Evolutionary conservation across 2,797 vertebrate genomes (phyloP).

Genomic region (Leptodactylus fallax): DNA sequence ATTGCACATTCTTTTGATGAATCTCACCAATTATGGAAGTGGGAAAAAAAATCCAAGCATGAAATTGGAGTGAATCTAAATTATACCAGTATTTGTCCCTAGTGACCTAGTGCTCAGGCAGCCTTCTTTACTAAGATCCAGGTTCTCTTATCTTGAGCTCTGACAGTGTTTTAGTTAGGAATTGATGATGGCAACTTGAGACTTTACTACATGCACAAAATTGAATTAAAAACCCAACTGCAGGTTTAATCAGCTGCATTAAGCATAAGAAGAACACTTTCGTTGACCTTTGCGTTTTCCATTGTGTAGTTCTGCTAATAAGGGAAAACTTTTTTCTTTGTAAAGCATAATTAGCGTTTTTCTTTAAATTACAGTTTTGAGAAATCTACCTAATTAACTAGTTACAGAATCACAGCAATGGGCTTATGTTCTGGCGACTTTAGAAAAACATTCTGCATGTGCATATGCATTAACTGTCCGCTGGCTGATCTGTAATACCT

Average conservation of each 20-base stretch:
- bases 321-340: conserved; percentile 67
- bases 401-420: conserved; percentile 64
- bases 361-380: conserved; percentile 75
- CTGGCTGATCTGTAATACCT: not conserved
- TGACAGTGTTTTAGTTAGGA: conserved; percentile 54
- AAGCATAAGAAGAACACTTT: conserved; percentile 48
- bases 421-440: conserved; percentile 43
- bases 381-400: conserved; percentile 77
- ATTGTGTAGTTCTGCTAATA: conserved; percentile 64
- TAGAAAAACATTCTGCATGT: conserved; percentile 27
- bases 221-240: conserved; percentile 50
- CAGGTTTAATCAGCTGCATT: conserved; percentile 58
- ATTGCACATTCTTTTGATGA: conserved; percentile 4
- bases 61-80: conserved; percentile 54
- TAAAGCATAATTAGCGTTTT: conserved; percentile 77
- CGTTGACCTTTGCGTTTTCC: conserved; percentile 56
- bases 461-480: conserved; percentile 42
- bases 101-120: conserved; percentile 38
- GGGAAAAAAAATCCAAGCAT: conserved; percentile 38
- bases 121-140: conserved; percentile 37
- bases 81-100: conserved; percentile 18
- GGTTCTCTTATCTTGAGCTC: conserved; percentile 36
- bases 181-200: conserved; percentile 54
- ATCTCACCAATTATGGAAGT: conserved; percentile 39
- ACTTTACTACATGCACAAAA: conserved; percentile 46